phyloP scores from a whole-genome alignment of 2,113 vertebrate genomes.

The Catharus fuscescens region DNA sequence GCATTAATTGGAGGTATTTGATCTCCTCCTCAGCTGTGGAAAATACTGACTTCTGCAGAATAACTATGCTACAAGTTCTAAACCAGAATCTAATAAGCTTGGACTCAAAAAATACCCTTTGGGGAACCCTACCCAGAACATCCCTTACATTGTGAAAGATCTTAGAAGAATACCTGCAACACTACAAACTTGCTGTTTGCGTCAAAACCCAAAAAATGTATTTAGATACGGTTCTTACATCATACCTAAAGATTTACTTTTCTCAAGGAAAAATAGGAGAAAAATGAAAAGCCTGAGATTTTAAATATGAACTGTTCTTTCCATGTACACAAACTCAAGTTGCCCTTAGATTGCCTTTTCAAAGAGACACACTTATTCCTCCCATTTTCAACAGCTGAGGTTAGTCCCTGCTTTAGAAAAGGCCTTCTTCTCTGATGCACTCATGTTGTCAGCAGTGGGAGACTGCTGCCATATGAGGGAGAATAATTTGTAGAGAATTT shows the following conservation, averaged over 20 bases:
- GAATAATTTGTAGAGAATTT: neutral
- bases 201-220: neutral
- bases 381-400: neutral
- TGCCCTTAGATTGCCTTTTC: neutral
- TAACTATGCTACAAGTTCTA: neutral
- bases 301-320: neutral
- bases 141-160: neutral
- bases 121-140: neutral
- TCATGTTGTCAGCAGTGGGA: neutral
- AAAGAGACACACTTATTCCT: neutral
- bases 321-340: neutral
- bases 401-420: neutral
- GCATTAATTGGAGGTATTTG: slow-evolving; percentile 11
- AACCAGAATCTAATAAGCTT: neutral
- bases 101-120: neutral
- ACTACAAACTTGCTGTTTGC: neutral
- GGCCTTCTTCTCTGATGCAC: neutral
- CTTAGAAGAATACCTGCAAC: neutral
- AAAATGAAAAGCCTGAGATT: neutral
- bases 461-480: neutral
- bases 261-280: neutral
- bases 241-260: neutral
- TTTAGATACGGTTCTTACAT: neutral
- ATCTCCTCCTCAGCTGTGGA: neutral
- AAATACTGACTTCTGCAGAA: neutral